Evolutionary conservation across 2,888 invertebrate species (phyloP).

Genomic region (Drosophila algonquin): DNA sequence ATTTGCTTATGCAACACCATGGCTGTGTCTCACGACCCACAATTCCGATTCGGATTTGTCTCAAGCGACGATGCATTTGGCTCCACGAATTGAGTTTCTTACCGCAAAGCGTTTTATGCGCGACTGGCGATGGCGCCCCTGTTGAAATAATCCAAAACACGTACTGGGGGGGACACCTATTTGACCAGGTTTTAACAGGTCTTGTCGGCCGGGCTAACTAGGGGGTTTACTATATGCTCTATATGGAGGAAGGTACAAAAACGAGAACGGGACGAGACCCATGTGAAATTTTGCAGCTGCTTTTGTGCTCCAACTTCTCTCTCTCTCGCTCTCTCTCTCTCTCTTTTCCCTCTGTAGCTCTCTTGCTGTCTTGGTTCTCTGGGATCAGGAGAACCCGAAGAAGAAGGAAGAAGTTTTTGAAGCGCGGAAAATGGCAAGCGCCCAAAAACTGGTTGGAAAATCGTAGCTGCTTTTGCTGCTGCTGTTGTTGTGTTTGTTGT

Average conservation of each 20-base stretch:
- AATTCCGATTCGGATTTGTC: conserved; percentile 14
- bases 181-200: conserved; percentile 2
- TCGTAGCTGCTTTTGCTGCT: conserved; percentile 34
- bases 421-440: conserved; percentile 77
- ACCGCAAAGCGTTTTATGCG: conserved; percentile 26
- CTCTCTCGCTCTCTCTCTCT: conserved; percentile 8
- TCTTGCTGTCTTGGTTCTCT: conserved; percentile 25
- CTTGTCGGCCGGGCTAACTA: neutral
- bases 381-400: conserved; percentile 9
- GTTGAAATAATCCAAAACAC: conserved; percentile 74
- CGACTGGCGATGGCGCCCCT: conserved; percentile 39
- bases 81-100: conserved; percentile 33
- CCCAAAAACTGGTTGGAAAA: conserved; percentile 77
- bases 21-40: conserved; percentile 34
- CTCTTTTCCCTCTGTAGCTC: conserved; percentile 3
- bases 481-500: conserved; percentile 1
- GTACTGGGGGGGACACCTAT: conserved; percentile 45
- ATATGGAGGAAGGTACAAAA: conserved; percentile 31
- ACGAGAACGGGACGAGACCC: conserved; percentile 29
- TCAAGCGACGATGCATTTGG: conserved; percentile 23
- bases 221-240: conserved; percentile 5
- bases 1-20: conserved; percentile 31
- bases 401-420: conserved; percentile 41
- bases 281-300: conserved; percentile 39
- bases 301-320: conserved; percentile 32